These are phyloP conservation scores for Automeris io DNA, from an alignment of 2,888 invertebrate genomes.

Conservation along the genomic window DNA sequence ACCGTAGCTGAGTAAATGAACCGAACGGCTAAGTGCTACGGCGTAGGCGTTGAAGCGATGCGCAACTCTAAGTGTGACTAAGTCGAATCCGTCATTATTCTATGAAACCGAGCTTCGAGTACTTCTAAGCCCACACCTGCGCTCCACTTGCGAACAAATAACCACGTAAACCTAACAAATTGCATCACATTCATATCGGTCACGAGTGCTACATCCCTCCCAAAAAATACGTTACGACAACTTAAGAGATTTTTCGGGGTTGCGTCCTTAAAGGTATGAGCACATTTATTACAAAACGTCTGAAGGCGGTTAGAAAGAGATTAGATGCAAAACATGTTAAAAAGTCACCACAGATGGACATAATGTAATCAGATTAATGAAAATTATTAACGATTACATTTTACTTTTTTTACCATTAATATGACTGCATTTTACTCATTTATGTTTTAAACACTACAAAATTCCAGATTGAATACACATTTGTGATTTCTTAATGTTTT, in stretches of 20 bases:
- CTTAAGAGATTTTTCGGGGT: conserved; percentile 10
- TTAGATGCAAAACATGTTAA: too few species aligned
- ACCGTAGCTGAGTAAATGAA: conserved; percentile 41
- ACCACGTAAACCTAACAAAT: conserved; percentile 71
- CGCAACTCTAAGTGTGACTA: conserved; percentile 46
- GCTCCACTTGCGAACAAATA: conserved; percentile 54
- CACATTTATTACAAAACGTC: too few species aligned
- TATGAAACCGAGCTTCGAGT: conserved; percentile 41
- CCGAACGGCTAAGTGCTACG: conserved; percentile 26
- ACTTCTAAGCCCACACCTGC: conserved; percentile 49
- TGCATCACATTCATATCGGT: conserved; percentile 67
- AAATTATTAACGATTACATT: too few species aligned
- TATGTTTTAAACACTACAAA: too few species aligned
- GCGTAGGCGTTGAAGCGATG: conserved; percentile 20
- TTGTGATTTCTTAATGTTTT: too few species aligned
- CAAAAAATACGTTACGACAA: conserved; percentile 38
- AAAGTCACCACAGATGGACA: too few species aligned
- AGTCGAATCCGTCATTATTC: conserved; percentile 70
- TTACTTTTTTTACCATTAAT: too few species aligned
- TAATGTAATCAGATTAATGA: too few species aligned
- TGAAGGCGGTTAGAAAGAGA: too few species aligned
- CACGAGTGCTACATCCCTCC: conserved; percentile 40
- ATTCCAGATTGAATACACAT: too few species aligned
- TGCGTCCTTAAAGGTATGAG: too few species aligned
- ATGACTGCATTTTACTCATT: too few species aligned